These are phyloP conservation scores for Hemiscyllium ocellatum DNA, from an alignment of 2,113 vertebrate genomes.

Conservation along the genomic window DNA sequence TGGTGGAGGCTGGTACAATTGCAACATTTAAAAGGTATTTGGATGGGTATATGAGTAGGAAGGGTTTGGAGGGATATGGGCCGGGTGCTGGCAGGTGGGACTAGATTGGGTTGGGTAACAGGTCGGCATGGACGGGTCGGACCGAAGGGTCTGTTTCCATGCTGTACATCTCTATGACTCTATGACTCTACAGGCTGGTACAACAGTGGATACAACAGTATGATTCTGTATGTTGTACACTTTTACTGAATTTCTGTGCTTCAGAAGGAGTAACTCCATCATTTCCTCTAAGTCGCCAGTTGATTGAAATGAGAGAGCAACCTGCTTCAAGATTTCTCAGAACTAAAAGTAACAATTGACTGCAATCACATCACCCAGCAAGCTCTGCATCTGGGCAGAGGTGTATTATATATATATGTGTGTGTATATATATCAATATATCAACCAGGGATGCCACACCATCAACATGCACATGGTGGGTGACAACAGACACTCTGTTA, in stretches of 20 bases:
- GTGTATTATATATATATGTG: neutral
- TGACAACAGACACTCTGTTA: too few relatives aligned
- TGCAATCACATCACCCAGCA: neutral
- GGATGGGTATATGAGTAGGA: too few relatives aligned
- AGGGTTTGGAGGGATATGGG: too few relatives aligned
- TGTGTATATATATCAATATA: too few relatives aligned
- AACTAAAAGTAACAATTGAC: neutral
- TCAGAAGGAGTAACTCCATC: neutral
- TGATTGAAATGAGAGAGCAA: neutral
- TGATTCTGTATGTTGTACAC: neutral
- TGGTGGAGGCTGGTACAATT: too few relatives aligned
- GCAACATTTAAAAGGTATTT: too few relatives aligned
- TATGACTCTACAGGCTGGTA: neutral
- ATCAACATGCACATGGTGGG: neutral
- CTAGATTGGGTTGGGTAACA: too few relatives aligned
- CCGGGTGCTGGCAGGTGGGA: too few relatives aligned
- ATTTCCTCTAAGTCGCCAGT: neutral
- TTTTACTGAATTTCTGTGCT: neutral
- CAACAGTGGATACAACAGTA: neutral
- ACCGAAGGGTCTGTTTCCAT: too few relatives aligned
- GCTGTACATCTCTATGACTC: too few relatives aligned
- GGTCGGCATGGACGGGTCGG: too few relatives aligned
- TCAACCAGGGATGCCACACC: neutral
- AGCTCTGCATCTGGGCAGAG: neutral
- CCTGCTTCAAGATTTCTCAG: neutral